Conservation (phyloP, 2,888 invertebrate species). For the Aspidiotus destructor region DNA sequence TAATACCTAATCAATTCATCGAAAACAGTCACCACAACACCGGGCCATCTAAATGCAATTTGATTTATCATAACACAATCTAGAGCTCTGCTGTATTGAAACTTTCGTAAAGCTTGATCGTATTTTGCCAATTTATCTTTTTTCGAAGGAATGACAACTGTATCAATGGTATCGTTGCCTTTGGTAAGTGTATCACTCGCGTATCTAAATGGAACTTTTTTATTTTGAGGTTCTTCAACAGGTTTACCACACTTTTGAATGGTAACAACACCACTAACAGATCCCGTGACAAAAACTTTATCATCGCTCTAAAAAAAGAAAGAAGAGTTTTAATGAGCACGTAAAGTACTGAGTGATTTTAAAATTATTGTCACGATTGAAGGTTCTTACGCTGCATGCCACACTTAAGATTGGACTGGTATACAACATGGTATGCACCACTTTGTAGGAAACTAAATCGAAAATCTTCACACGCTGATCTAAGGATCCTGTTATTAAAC, state of each 20-base stretch:
- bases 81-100: constrained; percentile 71
- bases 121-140: constrained; percentile 48
- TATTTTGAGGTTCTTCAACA: constrained; percentile 40
- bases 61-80: constrained; percentile 55
- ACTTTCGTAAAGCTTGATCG: constrained; percentile 65
- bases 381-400: constrained; percentile 53
- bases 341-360: not conserved
- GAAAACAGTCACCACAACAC: constrained; percentile 67
- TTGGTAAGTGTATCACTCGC: constrained; percentile 32
- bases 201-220: constrained; percentile 46
- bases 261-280: constrained; percentile 85
- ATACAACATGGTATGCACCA: constrained; percentile 79
- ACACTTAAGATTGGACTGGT: constrained; percentile 84
- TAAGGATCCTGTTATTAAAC: constrained; percentile 78
- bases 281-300: constrained; percentile 78
- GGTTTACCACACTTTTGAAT: constrained; percentile 65
- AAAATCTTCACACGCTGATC: constrained; percentile 91
- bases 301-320: constrained; percentile 51
- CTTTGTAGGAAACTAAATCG: constrained; percentile 74
- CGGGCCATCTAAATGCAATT: constrained; percentile 57
- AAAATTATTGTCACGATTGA: not conserved
- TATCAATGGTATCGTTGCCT: constrained; percentile 44
- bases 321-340: constrained; percentile 35
- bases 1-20: constrained; percentile 64
- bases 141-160: constrained; percentile 45